Base-by-base conservation (phyloP, 92 coral and sea anemone species). In the Phenganax subtilis region DNA sequence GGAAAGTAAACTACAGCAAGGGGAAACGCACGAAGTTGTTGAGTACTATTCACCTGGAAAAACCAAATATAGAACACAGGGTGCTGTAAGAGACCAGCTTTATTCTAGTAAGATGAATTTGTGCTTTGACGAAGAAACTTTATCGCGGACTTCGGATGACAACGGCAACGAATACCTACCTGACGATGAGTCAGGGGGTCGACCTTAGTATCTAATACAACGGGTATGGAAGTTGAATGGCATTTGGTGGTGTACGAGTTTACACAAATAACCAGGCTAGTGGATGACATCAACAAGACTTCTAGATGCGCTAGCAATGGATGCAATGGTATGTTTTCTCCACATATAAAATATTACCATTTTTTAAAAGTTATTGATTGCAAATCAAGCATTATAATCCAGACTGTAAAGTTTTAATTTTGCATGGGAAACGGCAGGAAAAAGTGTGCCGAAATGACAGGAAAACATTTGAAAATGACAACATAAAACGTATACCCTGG, bases 241-340 rank as follows among this genome's bases (percentile, higher is more conserved):
- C 61, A 81, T 61, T 67, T 85, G 10, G 60, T 85, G 47, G 85
- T 88, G 44, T 88, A 88, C 30, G 84, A 88, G 60, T 82, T 88
- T 9, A 82, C 87, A n/a, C 88, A 85, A 65, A 37, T 85, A 8
- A 53, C 62, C 28, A 83, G 77, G 44, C 57, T 88, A 60, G 76
- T 88, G 3, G 62, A 88, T 12, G 75, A 88, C 55, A 77, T 88
- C 29, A 85, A 88, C 75, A 56, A 56, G 51, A 67, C 91, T 12
- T 88, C 91, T 0, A 47, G 64, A 47, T 88, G 85, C 69, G 70
- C 82, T 12, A 84, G 77, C 20, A 12, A 31, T 59, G 82, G 55
- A 3, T 84, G 90, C 55, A 71, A 68, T 44, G 83, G 88, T 88
- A 72, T 76, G 87, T 81, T 37, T 30, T 16, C 10, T 64, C 20